These are phyloP conservation scores for Drosophila punjabiensis DNA, from an alignment of 1,140 invertebrate genomes.

Conservation along the genomic window DNA sequence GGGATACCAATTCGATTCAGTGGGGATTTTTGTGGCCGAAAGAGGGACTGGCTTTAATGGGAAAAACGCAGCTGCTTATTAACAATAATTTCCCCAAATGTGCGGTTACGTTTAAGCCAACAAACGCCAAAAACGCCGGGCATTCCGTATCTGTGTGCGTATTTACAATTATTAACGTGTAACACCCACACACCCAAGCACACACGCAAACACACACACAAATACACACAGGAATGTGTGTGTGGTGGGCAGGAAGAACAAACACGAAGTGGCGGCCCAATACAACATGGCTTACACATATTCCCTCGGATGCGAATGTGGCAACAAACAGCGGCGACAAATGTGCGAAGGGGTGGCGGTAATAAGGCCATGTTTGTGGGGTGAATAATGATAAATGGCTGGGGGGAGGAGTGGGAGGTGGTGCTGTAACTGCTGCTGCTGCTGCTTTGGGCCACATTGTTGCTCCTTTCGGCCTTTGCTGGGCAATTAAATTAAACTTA, in stretches of 20 bases:
- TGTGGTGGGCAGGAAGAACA: constrained; percentile 29
- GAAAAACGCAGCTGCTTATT: constrained; percentile 74
- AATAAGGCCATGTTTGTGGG: constrained; percentile 46
- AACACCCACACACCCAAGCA: constrained; percentile 31
- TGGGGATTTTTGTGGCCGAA: constrained; percentile 31
- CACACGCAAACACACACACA: constrained; percentile 29
- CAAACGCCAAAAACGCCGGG: constrained; percentile 71
- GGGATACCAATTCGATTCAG: constrained; percentile 16
- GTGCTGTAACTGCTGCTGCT: constrained; percentile 23
- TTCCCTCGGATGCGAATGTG: constrained; percentile 42
- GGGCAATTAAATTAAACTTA: constrained; percentile 77
- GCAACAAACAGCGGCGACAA: constrained; percentile 61
- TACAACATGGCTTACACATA: constrained; percentile 56
- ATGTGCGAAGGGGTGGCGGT: constrained; percentile 50
- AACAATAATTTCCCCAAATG: constrained; percentile 80
- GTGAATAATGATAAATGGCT: constrained; percentile 67
- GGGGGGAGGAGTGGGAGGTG: constrained; percentile 18
- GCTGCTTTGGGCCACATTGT: constrained; percentile 62
- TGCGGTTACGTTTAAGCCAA: constrained; percentile 76
- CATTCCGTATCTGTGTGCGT: constrained; percentile 53
- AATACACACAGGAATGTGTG: constrained; percentile 15
- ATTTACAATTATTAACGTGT: constrained; percentile 73
- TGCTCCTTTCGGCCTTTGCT: constrained; percentile 64
- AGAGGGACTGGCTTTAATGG: constrained; percentile 36
- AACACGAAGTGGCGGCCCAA: constrained; percentile 56